phyloP scores from a whole-genome alignment of 2,113 vertebrate species.

The Ictalurus furcatus region DNA sequence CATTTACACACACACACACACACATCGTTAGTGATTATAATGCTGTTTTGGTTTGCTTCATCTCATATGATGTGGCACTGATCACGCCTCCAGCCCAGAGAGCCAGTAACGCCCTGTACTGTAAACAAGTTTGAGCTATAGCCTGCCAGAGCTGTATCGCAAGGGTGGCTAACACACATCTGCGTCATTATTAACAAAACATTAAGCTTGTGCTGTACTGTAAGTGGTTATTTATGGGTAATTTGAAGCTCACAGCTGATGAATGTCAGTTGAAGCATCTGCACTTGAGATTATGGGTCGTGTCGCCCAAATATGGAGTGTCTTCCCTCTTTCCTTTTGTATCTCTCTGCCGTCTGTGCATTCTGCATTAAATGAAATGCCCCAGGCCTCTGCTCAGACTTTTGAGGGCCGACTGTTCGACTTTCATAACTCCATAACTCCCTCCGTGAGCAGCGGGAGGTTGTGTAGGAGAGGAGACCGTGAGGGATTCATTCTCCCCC shows the following conservation, averaged over 20 bases:
- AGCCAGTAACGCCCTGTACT: neutral
- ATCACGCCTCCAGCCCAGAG: neutral
- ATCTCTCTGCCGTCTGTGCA: neutral
- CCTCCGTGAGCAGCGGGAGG: slow-evolving; percentile 9
- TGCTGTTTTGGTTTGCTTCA: slow-evolving; percentile 2
- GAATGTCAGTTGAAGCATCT: slow-evolving; percentile 24
- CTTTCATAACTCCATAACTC: neutral
- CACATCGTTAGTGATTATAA: slow-evolving; percentile 1
- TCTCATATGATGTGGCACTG: neutral
- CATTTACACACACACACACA: neutral
- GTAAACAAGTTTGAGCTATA: slow-evolving; percentile 13
- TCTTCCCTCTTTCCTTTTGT: neutral
- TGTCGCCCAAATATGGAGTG: slow-evolving; percentile 12
- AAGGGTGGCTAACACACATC: slow-evolving; percentile 6
- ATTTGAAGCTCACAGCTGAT: slow-evolving; percentile 24
- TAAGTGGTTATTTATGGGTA: slow-evolving; percentile 21
- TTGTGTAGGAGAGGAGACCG: neutral
- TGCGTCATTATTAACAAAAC: slow-evolving; percentile 29
- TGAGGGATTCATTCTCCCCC: neutral
- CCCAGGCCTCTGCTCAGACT: slow-evolving; percentile 14
- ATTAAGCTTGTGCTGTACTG: slow-evolving; percentile 13
- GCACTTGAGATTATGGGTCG: slow-evolving; percentile 13
- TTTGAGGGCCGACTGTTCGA: neutral
- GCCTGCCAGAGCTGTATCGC: neutral
- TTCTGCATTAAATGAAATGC: slow-evolving; percentile 2